phyloP scores from a whole-genome alignment of 2,113 vertebrate species.

The Probosciger aterrimus region DNA sequence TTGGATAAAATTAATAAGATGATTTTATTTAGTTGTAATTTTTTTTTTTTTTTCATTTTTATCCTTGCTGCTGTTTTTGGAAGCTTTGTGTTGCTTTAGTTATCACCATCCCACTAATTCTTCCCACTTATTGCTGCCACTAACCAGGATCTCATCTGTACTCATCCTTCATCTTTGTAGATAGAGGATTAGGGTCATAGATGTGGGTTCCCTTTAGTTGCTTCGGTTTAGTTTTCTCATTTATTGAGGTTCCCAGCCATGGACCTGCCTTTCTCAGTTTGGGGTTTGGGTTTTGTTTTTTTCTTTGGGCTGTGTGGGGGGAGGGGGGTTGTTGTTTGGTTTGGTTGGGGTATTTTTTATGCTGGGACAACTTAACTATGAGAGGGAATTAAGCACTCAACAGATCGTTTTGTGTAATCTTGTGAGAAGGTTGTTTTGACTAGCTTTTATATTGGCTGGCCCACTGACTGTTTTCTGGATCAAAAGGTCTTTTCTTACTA shows the following conservation, averaged over 20 bases:
- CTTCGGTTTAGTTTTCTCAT: background rate
- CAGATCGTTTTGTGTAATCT: background rate
- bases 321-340: background rate
- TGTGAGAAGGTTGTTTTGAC: background rate
- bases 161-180: background rate
- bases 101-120: background rate
- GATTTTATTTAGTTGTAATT: background rate
- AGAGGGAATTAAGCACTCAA: background rate
- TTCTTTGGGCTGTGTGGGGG: no score
- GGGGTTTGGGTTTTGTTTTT: accelerated
- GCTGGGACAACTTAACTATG: background rate
- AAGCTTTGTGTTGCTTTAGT: background rate
- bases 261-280: background rate
- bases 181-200: background rate
- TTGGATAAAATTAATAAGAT: background rate
- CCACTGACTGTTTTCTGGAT: background rate
- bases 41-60: background rate
- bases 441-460: background rate
- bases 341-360: background rate
- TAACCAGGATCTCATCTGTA: background rate
- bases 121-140: background rate
- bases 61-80: background rate
- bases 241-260: background rate
- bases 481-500: background rate
- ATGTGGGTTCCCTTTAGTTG: background rate